Evolutionary conservation across 2,113 vertebrate species (phyloP).

Genomic region (Entelurus aequoreus): DNA sequence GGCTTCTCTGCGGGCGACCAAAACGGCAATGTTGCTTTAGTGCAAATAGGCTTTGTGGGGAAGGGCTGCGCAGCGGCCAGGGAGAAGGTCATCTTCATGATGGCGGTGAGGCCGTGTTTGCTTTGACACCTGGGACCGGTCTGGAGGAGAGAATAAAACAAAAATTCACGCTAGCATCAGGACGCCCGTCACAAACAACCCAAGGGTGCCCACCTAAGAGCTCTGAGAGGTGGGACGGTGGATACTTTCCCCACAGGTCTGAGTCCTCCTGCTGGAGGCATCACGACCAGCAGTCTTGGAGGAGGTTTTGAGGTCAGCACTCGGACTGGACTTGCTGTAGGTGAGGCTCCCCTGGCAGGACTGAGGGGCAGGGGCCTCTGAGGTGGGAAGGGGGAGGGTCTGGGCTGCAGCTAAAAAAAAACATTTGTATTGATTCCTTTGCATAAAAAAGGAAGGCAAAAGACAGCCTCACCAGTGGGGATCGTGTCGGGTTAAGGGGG

Average conservation of each 20-base stretch:
- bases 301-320: slow-evolving; percentile 51
- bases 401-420: slow-evolving; percentile 27
- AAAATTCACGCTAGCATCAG: neutral
- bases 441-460: neutral
- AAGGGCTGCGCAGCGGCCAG: slow-evolving; percentile 21
- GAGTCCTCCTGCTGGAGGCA: slow-evolving; percentile 67
- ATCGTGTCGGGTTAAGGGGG: slow-evolving; percentile 75
- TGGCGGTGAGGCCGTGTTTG: slow-evolving; percentile 62
- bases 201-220: slow-evolving; percentile 59
- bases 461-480: slow-evolving; percentile 67
- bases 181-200: neutral
- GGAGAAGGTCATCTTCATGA: slow-evolving; percentile 74
- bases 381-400: slow-evolving; percentile 65
- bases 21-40: slow-evolving; percentile 62
- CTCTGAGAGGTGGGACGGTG: slow-evolving; percentile 57
- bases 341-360: slow-evolving; percentile 65
- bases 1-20: slow-evolving; percentile 26
- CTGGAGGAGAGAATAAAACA: slow-evolving; percentile 25
- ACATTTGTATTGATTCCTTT: neutral
- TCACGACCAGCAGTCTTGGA: slow-evolving; percentile 78
- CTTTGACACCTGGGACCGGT: slow-evolving; percentile 75
- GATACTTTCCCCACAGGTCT: slow-evolving; percentile 58
- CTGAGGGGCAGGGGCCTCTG: slow-evolving; percentile 78
- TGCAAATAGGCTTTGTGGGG: slow-evolving; percentile 69
- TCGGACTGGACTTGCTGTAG: slow-evolving; percentile 57